A percentile compares a stretch with the other conserved stretches of the same genome.
These are phyloP conservation scores for Calycopis cecrops DNA, from an alignment of 1,140 invertebrate species.

Conservation along the genomic window DNA sequence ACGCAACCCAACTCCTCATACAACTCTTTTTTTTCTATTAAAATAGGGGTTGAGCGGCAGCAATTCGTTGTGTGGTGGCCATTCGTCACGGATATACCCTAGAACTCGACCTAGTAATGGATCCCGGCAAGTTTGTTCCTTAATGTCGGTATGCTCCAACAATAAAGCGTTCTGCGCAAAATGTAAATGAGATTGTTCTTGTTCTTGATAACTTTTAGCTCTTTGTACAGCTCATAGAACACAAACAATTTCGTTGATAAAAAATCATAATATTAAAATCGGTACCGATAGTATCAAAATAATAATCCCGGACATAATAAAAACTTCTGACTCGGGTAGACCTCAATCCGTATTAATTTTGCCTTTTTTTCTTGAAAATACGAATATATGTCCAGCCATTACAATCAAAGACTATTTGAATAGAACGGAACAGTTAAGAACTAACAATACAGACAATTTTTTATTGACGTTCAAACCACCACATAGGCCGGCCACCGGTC, in stretches of 20 bases:
- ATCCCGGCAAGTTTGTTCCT: too few relatives aligned
- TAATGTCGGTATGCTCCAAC: too few relatives aligned
- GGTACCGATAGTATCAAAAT: not conserved
- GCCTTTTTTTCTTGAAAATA: conserved; percentile 20
- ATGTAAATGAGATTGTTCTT: too few relatives aligned
- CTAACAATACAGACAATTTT: not conserved
- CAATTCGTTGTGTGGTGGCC: too few relatives aligned
- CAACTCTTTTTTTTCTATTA: not conserved
- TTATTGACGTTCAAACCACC: not conserved
- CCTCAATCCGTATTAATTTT: conserved; percentile 21
- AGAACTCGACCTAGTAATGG: too few relatives aligned
- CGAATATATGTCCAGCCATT: conserved; percentile 8
- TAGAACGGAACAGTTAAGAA: not conserved
- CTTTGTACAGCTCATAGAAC: not conserved
- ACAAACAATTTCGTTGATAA: not conserved
- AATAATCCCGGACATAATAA: conserved; percentile 26
- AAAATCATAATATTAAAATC: not conserved
- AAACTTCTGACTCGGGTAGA: conserved; percentile 22
- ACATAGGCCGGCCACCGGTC: not conserved
- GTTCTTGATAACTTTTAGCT: not conserved
- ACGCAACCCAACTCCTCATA: not conserved
- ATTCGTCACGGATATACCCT: too few relatives aligned
- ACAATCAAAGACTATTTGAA: not conserved
- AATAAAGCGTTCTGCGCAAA: too few relatives aligned
- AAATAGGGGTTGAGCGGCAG: too few relatives aligned